These are phyloP conservation scores for Poeciliopsis occidentalis DNA, from an alignment of 2,113 vertebrate genomes.

Conservation along the genomic window DNA sequence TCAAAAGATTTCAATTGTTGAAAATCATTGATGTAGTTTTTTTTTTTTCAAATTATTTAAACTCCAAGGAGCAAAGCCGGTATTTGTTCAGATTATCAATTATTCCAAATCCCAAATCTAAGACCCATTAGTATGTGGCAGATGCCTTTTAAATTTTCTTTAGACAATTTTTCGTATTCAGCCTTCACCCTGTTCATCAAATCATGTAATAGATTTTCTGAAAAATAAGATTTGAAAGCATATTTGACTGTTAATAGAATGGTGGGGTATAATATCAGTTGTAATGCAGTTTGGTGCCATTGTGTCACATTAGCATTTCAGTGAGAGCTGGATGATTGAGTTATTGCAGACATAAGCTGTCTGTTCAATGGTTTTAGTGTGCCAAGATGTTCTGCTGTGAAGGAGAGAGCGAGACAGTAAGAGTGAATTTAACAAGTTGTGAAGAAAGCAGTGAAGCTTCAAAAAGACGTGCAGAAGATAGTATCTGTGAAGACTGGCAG, in stretches of 20 bases:
- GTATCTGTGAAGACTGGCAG: constrained; percentile 1
- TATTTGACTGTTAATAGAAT: constrained; percentile 21
- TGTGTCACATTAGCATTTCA: constrained; percentile 33
- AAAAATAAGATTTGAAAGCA: constrained; percentile 14
- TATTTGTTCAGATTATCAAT: too few relatives aligned
- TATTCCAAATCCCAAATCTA: too few relatives aligned
- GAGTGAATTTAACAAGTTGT: constrained; percentile 44
- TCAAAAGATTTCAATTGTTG: too few relatives aligned
- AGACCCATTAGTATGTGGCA: too few relatives aligned
- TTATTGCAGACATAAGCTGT: constrained; percentile 39
- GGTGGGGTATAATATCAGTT: constrained; percentile 36
- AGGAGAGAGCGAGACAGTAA: constrained; percentile 14
- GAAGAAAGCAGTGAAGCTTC: constrained; percentile 22
- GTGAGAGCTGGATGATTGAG: constrained; percentile 60
- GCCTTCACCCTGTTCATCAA: background rate
- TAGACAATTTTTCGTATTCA: background rate
- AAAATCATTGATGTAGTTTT: too few relatives aligned
- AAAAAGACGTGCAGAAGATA: constrained; percentile 7
- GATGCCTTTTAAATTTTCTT: too few relatives aligned
- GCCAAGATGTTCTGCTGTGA: constrained; percentile 1
- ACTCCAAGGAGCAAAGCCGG: too few relatives aligned
- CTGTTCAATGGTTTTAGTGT: constrained; percentile 23
- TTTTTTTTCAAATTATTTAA: too few relatives aligned
- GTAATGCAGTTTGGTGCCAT: constrained; percentile 40
- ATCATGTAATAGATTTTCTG: constrained; percentile 2